Evolutionary conservation across 2,888 invertebrate genomes (phyloP).

Genomic region (Gonocerus acuteangulatus): DNA sequence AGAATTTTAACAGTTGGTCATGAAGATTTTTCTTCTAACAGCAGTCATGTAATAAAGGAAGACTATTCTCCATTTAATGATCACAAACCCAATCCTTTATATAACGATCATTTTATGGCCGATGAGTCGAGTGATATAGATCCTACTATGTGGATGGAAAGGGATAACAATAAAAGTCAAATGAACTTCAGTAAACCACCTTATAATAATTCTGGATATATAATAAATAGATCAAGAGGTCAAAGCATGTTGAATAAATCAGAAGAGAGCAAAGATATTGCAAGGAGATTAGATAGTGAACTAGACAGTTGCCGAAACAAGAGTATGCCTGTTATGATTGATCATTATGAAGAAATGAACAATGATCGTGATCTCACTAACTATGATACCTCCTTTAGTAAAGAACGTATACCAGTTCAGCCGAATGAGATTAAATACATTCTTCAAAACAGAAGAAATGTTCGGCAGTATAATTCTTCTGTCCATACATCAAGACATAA

Average conservation of each 20-base stretch:
- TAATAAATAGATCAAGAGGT: background rate
- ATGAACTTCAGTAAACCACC: background rate
- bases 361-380: slow-evolving; percentile 4
- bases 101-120: slow-evolving; percentile 1
- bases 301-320: background rate
- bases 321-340: background rate
- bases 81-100: background rate
- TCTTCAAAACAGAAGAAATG: slow-evolving; percentile 4
- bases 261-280: slow-evolving; percentile 11
- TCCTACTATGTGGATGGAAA: background rate
- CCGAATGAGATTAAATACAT: slow-evolving; percentile 10
- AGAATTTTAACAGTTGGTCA: background rate
- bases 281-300: background rate
- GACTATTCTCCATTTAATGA: slow-evolving; percentile 2
- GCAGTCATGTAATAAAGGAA: background rate
- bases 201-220: background rate
- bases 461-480: slow-evolving; percentile 4
- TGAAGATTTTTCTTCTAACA: background rate
- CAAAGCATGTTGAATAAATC: background rate
- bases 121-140: slow-evolving; percentile 6
- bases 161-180: background rate
- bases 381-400: slow-evolving; percentile 6
- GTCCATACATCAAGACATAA: background rate
- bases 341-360: background rate
- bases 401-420: background rate